These are phyloP conservation scores for Heliconius hewitsoni DNA, from an alignment of 1,140 invertebrate genomes.

Conservation along the genomic window DNA sequence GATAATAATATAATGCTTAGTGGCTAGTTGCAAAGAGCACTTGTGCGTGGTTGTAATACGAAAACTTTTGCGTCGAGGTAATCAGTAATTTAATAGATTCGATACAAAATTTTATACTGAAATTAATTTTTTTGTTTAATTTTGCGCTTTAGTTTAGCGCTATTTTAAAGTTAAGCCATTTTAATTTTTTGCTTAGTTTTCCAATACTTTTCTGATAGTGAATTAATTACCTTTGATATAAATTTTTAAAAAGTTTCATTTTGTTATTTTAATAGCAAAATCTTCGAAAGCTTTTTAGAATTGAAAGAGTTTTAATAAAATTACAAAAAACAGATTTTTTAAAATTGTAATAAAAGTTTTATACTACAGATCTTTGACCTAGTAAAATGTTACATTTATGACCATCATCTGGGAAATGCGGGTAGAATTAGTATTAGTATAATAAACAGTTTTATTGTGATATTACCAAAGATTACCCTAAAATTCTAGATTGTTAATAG, in stretches of 20 bases:
- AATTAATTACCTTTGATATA: not conserved
- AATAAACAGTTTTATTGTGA: too few relatives aligned
- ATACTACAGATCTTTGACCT: too few relatives aligned
- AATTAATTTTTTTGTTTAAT: constrained; percentile 63
- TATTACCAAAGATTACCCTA: too few relatives aligned
- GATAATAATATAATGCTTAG: not conserved
- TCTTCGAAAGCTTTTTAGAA: not conserved
- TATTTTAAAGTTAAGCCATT: constrained; percentile 28
- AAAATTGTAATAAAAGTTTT: not conserved
- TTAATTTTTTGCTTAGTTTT: constrained; percentile 38
- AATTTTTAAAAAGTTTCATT: not conserved
- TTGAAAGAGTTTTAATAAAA: not conserved
- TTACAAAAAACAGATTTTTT: not conserved
- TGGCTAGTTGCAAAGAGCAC: not conserved
- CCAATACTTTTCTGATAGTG: constrained; percentile 31
- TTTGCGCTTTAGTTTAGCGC: constrained; percentile 26
- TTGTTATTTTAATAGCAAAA: not conserved
- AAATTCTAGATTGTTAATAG: too few relatives aligned
- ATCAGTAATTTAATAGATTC: constrained; percentile 64
- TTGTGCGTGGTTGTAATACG: constrained; percentile 43
- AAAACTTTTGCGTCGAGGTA: constrained; percentile 56
- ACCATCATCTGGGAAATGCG: too few relatives aligned
- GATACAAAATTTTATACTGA: constrained; percentile 64
- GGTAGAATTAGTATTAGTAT: too few relatives aligned
- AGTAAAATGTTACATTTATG: too few relatives aligned